Evolutionary conservation across 1,140 invertebrate genomes (phyloP), one percentile per base, ranked within the genome.

Genomic region (Lepidurus arcticus): DNA sequence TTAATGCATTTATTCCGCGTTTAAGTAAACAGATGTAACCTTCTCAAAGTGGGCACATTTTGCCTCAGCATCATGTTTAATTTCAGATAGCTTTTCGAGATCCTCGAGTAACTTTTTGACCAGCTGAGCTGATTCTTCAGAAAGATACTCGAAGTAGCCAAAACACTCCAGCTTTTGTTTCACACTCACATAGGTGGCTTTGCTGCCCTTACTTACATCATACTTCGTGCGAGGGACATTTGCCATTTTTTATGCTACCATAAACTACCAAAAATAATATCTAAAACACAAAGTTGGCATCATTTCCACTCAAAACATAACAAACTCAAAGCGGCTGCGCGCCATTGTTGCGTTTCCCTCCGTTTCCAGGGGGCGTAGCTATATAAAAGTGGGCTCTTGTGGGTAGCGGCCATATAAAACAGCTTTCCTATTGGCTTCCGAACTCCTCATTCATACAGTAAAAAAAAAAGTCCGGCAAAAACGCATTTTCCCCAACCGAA

Each of bases 71-170:
- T 65, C 53, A 0, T 65, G 53, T 65, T 65, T 65, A 21, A 65
- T 65, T 21, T 65, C 53, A 16, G 53, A 65, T 16, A 21, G 53
- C 13, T 4, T 65, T 65, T 65, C n/a, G 11, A 78, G 73, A 44
- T 78, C 78, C 13, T 26, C 75, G 21, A 78, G n/a, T 24, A 78
- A 44, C 43, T 78, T 78, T 26, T 73, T 74, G 5, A 75, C 78
- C 44, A 78, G 73, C 45, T 42, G 73, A 7, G 42, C 26, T 45
- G 78, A 75, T n/a, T 78, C 78, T 47, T 78, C 75, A 44, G 78
- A 78, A 7, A 78, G 73, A 21, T 74, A 47, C 10, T 44, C 73
- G 44, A 75, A 44, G 43, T 78, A 78, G 16, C 78, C 78, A 16
- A 78, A 74, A 44, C 75, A 73, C 21, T 78, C 73, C 24, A 78